Evolutionary conservation across 2,797 vertebrate genomes (phyloP).

Genomic region (Notoglanidium macrostoma): DNA sequence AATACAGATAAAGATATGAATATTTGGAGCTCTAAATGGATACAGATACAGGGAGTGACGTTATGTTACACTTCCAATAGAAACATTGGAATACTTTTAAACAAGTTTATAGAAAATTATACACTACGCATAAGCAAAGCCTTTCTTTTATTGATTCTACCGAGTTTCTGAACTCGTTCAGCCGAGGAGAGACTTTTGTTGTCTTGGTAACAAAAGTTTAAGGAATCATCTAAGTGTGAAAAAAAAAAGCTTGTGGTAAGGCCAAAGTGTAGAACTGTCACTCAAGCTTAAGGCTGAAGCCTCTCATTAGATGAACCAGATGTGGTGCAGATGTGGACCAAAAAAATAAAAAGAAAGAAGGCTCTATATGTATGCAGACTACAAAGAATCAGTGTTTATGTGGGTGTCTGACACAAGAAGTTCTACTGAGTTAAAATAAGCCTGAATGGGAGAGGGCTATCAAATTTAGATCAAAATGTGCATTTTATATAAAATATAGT

Average conservation of each 20-base stretch:
- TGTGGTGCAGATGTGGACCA: constrained; percentile 68
- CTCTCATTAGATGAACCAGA: constrained; percentile 72
- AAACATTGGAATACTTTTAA: not conserved
- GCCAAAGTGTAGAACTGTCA: constrained; percentile 26
- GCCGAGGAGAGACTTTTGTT: not conserved
- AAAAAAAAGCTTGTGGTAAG: constrained; percentile 15
- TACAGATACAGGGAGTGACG: not conserved
- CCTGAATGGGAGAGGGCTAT: constrained; percentile 1
- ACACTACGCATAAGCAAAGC: not conserved
- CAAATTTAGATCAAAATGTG: constrained; percentile 33
- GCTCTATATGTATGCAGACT: not conserved
- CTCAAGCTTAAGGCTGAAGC: constrained; percentile 49
- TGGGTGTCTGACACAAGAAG: not conserved
- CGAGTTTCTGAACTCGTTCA: not conserved
- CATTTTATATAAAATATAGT: constrained; percentile 14
- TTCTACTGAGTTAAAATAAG: not conserved
- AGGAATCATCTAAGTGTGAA: not conserved
- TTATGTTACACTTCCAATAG: not conserved
- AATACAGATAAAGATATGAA: not conserved
- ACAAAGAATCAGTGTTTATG: not conserved
- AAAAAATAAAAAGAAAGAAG: not conserved
- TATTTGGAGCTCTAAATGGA: not conserved
- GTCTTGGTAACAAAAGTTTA: not conserved
- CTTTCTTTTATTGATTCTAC: not conserved
- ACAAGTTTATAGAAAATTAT: not conserved